Conservation (phyloP, 2,888 invertebrate genomes). For the Linnaemya vulpina region DNA sequence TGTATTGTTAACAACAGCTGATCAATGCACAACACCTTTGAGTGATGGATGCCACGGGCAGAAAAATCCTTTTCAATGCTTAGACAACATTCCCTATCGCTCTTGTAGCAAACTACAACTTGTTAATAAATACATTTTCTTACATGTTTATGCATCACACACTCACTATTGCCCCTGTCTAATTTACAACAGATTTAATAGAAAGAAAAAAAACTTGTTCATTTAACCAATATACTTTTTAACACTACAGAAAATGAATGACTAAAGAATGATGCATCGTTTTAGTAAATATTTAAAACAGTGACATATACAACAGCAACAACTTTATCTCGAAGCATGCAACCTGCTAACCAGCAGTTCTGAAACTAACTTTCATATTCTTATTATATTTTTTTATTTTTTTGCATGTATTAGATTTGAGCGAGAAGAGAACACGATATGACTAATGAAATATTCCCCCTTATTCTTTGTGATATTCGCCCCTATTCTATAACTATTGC, state of each 20-base stretch:
- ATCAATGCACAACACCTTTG: too few relatives aligned
- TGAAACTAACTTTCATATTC: background rate
- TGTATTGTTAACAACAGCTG: too few relatives aligned
- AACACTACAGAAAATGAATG: slow-evolving; percentile 61
- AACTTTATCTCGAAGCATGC: slow-evolving; percentile 12
- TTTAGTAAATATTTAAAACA: slow-evolving; percentile 51
- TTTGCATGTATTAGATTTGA: too few relatives aligned
- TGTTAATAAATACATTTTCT: slow-evolving; percentile 44
- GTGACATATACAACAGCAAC: slow-evolving; percentile 3
- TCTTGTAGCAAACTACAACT: slow-evolving; percentile 28
- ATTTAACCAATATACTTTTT: slow-evolving; percentile 67
- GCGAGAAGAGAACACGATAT: too few relatives aligned
- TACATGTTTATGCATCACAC: background rate
- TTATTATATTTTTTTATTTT: too few relatives aligned
- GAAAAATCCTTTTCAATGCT: background rate
- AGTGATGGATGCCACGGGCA: background rate
- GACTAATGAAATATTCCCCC: too few relatives aligned
- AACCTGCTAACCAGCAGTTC: background rate
- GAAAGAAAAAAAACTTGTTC: slow-evolving; percentile 69
- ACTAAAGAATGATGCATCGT: slow-evolving; percentile 65
- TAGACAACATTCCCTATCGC: slow-evolving; percentile 9
- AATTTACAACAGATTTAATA: slow-evolving; percentile 49
- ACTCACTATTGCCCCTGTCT: slow-evolving; percentile 31
- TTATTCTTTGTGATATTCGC: too few relatives aligned
- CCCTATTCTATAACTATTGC: too few relatives aligned